A percentile compares a stretch with the other conserved stretches of the same genome.
Evolutionary conservation across 2,797 vertebrate species (phyloP).

Genomic region (Lutjanus campechanus): DNA sequence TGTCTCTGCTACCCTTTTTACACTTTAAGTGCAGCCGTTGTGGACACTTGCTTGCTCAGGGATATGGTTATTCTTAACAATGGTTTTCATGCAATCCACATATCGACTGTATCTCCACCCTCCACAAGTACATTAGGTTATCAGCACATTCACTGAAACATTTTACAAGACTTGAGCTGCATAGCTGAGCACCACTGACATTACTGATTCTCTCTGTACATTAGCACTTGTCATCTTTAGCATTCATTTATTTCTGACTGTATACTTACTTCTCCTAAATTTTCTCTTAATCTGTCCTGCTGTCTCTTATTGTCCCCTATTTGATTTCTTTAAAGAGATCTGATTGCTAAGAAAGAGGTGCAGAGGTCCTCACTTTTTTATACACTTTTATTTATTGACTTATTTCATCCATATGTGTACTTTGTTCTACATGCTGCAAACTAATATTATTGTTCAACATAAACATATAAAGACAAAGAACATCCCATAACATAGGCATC

Average conservation of each 20-base stretch:
- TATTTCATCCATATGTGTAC: no score
- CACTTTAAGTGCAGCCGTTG: slow-evolving; percentile 34
- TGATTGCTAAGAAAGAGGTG: slow-evolving; percentile 41
- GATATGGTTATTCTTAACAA: slow-evolving; percentile 36
- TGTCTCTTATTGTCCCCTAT: slow-evolving; percentile 12
- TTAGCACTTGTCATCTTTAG: slow-evolving; percentile 14
- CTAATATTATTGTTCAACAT: no score
- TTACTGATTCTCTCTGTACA: slow-evolving; percentile 24
- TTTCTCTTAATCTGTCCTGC: slow-evolving; percentile 5
- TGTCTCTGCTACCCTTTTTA: slow-evolving; percentile 57
- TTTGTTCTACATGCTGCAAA: no score
- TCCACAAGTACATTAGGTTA: slow-evolving; percentile 43
- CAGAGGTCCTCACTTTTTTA: background rate
- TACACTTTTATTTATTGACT: no score
- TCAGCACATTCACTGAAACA: slow-evolving; percentile 55
- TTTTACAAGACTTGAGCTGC: slow-evolving; percentile 43
- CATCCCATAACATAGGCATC: no score
- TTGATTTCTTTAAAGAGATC: slow-evolving; percentile 37
- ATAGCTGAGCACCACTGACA: slow-evolving; percentile 5
- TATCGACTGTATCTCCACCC: slow-evolving; percentile 22
- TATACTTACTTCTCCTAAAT: slow-evolving; percentile 7
- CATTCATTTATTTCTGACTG: slow-evolving; percentile 13
- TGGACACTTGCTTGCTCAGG: slow-evolving; percentile 52
- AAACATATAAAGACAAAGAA: no score
- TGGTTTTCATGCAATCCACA: slow-evolving; percentile 38